phyloP scores from a whole-genome alignment of 2,113 vertebrate genomes.

The Fukomys damarensis region DNA sequence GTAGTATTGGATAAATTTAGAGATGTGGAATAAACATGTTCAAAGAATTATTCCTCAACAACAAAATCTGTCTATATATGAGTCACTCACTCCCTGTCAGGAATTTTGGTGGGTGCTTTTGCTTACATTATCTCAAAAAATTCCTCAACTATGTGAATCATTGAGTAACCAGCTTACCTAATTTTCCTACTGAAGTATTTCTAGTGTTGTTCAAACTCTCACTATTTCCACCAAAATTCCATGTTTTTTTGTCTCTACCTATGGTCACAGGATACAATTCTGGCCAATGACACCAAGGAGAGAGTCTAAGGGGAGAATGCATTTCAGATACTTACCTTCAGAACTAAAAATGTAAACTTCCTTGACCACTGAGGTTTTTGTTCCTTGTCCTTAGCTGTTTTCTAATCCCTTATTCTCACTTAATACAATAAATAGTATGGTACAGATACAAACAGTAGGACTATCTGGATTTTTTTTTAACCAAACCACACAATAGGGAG shows the following conservation, averaged over 20 bases:
- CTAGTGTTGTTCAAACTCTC: not conserved
- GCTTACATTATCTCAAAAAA: not conserved
- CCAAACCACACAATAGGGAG: not conserved
- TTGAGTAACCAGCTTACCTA: not conserved
- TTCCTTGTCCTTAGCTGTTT: not conserved
- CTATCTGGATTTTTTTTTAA: not conserved
- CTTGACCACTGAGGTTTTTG: not conserved
- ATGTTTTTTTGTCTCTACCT: not conserved
- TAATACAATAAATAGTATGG: not conserved
- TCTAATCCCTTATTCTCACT: not conserved
- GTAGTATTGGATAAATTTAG: not conserved
- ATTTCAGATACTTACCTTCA: not conserved
- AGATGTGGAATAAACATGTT: not conserved
- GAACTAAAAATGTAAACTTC: not conserved
- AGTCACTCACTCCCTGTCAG: not conserved
- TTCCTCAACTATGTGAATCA: not conserved
- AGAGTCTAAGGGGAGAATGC: not conserved
- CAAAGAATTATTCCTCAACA: not conserved
- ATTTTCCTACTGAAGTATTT: not conserved
- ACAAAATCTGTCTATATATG: not conserved
- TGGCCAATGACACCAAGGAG: not conserved
- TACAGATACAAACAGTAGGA: not conserved
- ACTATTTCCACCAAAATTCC: not conserved
- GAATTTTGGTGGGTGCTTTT: not conserved
- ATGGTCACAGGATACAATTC: not conserved